Evolutionary conservation across 2,797 vertebrate genomes (phyloP).

Genomic region (Presbytis comata): DNA sequence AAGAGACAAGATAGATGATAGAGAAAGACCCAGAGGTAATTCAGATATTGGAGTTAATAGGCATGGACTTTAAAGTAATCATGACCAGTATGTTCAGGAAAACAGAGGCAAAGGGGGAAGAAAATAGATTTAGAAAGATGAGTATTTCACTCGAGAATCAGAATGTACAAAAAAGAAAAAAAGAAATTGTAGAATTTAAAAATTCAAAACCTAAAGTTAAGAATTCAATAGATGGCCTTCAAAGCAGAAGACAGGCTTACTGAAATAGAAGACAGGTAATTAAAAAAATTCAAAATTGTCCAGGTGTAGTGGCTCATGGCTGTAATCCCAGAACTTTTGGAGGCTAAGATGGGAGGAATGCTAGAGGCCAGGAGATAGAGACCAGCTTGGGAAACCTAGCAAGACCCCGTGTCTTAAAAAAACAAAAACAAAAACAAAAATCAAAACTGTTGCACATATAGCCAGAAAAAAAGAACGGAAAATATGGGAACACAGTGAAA

Average conservation of each 20-base stretch:
- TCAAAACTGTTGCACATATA: not conserved
- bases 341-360: not conserved
- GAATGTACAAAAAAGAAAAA: not conserved
- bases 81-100: not conserved
- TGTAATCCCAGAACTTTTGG: not conserved
- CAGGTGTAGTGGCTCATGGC: not conserved
- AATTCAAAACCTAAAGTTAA: slow-evolving; percentile 16
- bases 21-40: slow-evolving; percentile 17
- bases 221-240: not conserved
- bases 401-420: not conserved
- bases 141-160: slow-evolving; percentile 27
- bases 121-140: not conserved
- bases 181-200: not conserved
- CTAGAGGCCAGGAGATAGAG: not conserved
- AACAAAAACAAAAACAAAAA: not conserved
- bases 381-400: not conserved
- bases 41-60: not conserved
- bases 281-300: slow-evolving; percentile 16
- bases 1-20: not conserved
- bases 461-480: not conserved
- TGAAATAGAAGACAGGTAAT: slow-evolving; percentile 8
- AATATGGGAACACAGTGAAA: not conserved
- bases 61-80: not conserved
- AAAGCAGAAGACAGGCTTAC: not conserved
- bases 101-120: not conserved